These are phyloP conservation scores for Diloba caeruleocephala DNA, from an alignment of 2,888 invertebrate species.

Conservation along the genomic window DNA sequence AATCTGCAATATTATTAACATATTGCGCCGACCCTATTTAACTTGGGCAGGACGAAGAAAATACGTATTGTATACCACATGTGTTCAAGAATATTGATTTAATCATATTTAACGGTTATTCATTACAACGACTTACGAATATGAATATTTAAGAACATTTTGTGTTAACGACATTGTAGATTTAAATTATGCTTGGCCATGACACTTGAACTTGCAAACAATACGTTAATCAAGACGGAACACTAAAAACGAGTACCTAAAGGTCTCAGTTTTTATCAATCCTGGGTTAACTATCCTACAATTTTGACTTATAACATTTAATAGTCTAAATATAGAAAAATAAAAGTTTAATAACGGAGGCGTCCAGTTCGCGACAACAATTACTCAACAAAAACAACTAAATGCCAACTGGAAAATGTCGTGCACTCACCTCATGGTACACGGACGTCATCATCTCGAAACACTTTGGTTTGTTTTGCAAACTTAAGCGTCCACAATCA, in stretches of 20 bases:
- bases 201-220: conserved; percentile 20
- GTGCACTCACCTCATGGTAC: conserved; percentile 86
- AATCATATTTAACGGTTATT: conserved; percentile 10
- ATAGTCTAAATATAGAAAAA: conserved; percentile 37
- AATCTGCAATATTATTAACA: too few species aligned
- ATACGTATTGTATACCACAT: conserved; percentile 15
- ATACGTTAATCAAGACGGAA: background rate
- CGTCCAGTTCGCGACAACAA: conserved; percentile 63
- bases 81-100: conserved; percentile 28
- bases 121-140: conserved; percentile 3
- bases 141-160: conserved; percentile 26
- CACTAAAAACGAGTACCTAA: background rate
- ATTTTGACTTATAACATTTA: conserved; percentile 29
- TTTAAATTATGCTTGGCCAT: conserved; percentile 35
- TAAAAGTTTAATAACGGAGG: conserved; percentile 56
- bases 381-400: conserved; percentile 79
- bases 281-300: conserved; percentile 6
- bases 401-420: conserved; percentile 82
- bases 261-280: conserved; percentile 2
- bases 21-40: too few species aligned
- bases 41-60: too few species aligned
- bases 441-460: conserved; percentile 83
- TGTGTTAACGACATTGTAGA: conserved; percentile 34
- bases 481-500: conserved; percentile 72
- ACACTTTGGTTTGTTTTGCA: conserved; percentile 72